Evolutionary conservation across 2,113 vertebrate species (phyloP).

Genomic region (Vicugna pacos): DNA sequence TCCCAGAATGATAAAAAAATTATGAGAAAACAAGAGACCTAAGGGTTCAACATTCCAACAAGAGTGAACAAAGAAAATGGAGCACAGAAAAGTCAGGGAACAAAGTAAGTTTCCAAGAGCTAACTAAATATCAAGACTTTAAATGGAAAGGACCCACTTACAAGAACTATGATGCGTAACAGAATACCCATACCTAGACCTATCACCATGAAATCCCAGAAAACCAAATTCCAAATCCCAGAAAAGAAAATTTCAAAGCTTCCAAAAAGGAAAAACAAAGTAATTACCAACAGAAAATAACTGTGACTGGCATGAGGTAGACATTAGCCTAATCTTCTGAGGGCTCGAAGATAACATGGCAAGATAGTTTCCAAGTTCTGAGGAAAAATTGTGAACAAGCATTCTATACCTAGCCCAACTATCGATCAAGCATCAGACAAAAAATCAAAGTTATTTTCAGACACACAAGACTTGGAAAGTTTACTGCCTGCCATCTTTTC

Average conservation of each 20-base stretch:
- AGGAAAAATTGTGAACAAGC: conserved; percentile 8
- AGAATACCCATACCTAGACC: background rate
- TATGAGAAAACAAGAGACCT: background rate
- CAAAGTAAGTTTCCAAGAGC: background rate
- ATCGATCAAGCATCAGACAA: conserved; percentile 9
- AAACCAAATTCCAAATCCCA: background rate
- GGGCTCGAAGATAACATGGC: background rate
- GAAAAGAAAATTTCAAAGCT: conserved; percentile 21
- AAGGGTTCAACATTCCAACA: background rate
- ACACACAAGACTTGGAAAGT: background rate
- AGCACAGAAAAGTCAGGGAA: background rate
- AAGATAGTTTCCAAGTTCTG: background rate
- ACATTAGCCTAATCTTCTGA: background rate
- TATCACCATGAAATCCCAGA: background rate
- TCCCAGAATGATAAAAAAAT: background rate
- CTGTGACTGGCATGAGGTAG: background rate
- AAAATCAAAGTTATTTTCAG: conserved; percentile 40
- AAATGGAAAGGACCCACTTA: background rate
- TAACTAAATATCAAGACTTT: background rate
- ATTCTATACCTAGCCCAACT: conserved; percentile 30
- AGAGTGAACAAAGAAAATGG: background rate
- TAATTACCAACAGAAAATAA: conserved; percentile 21
- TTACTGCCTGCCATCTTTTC: conserved; percentile 10
- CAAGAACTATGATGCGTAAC: background rate
- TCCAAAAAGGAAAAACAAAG: background rate